phyloP scores from a whole-genome alignment of 2,113 vertebrate species.

The Shinisaurus crocodilurus region DNA sequence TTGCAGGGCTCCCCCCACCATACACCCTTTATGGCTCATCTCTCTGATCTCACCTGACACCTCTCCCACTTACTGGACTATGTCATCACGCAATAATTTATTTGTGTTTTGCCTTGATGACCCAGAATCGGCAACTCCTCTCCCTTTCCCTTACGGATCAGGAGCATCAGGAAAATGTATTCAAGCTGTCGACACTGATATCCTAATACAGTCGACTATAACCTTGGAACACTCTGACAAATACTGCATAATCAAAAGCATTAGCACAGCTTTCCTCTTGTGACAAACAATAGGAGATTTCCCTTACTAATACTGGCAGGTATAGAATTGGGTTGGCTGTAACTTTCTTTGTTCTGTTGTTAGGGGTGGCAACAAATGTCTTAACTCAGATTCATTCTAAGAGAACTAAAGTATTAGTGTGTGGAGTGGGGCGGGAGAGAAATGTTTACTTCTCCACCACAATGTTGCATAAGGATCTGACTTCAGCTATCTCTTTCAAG shows the following conservation, averaged over 20 bases:
- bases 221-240: slow-evolving; percentile 40
- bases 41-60: not conserved
- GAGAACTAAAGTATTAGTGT: not conserved
- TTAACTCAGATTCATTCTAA: slow-evolving; percentile 1
- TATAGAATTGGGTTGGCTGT: slow-evolving; percentile 29
- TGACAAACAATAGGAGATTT: slow-evolving; percentile 15
- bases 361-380: not conserved
- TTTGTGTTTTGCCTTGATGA: slow-evolving; percentile 25
- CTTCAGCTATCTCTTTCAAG: not conserved
- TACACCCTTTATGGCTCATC: not conserved
- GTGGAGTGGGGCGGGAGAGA: not conserved
- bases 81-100: not conserved
- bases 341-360: slow-evolving; percentile 21
- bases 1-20: not conserved
- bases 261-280: slow-evolving; percentile 10
- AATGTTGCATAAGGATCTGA: not conserved
- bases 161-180: slow-evolving; percentile 43
- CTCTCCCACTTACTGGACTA: not conserved
- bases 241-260: slow-evolving; percentile 28
- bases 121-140: slow-evolving; percentile 24
- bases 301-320: slow-evolving; percentile 10
- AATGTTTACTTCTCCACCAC: not conserved
- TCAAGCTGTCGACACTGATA: slow-evolving; percentile 17
- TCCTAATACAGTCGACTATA: slow-evolving; percentile 8
- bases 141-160: not conserved